Evolutionary conservation across 1,140 invertebrate genomes (phyloP).

Genomic region (Druon quercuslanigerum): DNA sequence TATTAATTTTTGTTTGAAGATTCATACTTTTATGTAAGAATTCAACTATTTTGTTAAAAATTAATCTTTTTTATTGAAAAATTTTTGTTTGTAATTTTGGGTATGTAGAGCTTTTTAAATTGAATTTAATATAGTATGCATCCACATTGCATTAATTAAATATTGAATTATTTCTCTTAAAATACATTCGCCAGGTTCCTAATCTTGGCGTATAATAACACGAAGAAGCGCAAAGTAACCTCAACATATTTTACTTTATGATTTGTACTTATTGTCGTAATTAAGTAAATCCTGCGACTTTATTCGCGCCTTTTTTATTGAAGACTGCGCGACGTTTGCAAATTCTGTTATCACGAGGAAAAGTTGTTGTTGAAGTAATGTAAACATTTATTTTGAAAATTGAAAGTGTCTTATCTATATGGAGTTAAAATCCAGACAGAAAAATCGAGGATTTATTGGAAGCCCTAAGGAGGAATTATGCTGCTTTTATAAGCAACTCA

Average conservation of each 20-base stretch:
- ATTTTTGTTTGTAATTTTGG: too few relatives aligned
- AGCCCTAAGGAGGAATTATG: too few relatives aligned
- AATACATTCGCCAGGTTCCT: neutral
- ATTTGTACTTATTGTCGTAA: slow-evolving; percentile 17
- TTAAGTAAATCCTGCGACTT: slow-evolving; percentile 20
- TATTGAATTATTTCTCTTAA: neutral
- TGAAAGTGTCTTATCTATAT: neutral
- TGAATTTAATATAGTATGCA: too few relatives aligned
- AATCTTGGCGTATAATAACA: neutral
- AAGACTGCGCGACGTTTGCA: slow-evolving; percentile 1
- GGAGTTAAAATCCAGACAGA: neutral
- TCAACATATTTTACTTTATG: slow-evolving; percentile 10
- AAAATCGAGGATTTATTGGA: neutral
- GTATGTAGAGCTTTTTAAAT: too few relatives aligned
- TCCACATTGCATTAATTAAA: too few relatives aligned
- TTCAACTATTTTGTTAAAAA: too few relatives aligned
- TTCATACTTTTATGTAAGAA: too few relatives aligned
- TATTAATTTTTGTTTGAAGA: too few relatives aligned
- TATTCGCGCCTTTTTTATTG: slow-evolving; percentile 12
- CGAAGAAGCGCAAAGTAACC: neutral
- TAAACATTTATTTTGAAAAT: slow-evolving; percentile 24
- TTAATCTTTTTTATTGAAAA: too few relatives aligned
- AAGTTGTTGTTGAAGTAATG: slow-evolving; percentile 22
- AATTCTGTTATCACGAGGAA: slow-evolving; percentile 20
- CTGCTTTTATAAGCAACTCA: too few relatives aligned